phyloP scores from a whole-genome alignment of 2,113 vertebrate species.

The Halichoerus grypus region DNA sequence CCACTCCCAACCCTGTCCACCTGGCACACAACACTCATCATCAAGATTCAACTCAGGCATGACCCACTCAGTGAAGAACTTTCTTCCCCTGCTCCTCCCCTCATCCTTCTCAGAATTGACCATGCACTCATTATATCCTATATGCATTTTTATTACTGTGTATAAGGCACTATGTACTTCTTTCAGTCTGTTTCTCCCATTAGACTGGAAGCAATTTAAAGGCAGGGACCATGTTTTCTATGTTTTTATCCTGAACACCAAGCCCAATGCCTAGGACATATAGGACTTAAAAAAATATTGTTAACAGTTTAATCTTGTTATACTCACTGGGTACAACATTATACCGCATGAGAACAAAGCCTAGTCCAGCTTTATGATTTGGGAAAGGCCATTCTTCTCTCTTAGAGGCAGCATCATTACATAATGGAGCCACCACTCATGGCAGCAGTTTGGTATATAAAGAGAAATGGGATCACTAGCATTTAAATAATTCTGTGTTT shows the following conservation, averaged over 20 bases:
- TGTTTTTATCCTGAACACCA: not conserved
- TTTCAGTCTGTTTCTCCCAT: not conserved
- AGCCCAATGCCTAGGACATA: not conserved
- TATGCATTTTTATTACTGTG: not conserved
- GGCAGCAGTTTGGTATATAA: not conserved
- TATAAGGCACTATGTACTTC: not conserved
- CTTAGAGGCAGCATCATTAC: not conserved
- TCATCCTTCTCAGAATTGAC: not conserved
- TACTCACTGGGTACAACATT: not conserved
- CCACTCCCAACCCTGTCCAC: not conserved
- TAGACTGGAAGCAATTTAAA: not conserved
- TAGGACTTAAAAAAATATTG: not conserved
- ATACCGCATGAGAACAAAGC: not conserved
- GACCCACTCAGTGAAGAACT: not conserved
- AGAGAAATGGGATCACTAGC: not conserved
- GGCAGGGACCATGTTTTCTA: not conserved
- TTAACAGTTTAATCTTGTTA: not conserved
- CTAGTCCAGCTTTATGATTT: not conserved
- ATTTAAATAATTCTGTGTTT: slow-evolving; percentile 3
- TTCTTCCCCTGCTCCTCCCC: not conserved
- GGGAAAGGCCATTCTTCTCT: not conserved
- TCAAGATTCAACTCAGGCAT: not conserved
- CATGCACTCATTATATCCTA: not conserved
- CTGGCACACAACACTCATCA: not conserved
- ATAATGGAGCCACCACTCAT: not conserved